phyloP scores from a whole-genome alignment of 2,888 invertebrate genomes.

The Drosophila sordidula region DNA sequence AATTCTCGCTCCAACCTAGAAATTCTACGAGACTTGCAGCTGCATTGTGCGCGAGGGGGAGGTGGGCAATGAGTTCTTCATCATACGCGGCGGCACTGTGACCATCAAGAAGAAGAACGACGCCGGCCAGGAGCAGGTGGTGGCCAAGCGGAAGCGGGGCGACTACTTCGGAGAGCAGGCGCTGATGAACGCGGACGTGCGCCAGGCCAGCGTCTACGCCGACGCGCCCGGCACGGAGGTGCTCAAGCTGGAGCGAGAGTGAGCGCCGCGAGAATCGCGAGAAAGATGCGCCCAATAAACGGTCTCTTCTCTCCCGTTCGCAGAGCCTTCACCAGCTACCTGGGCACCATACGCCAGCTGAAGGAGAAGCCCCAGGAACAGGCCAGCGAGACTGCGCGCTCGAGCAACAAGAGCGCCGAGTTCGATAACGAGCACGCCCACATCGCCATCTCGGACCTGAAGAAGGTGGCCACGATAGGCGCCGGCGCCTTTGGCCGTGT shows the following conservation, averaged over 20 bases:
- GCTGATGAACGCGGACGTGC: slow-evolving; percentile 92
- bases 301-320: not conserved
- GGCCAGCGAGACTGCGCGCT: slow-evolving; percentile 50
- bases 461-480: slow-evolving; percentile 93
- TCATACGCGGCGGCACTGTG: slow-evolving; percentile 93
- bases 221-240: slow-evolving; percentile 94
- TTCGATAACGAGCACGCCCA: slow-evolving; percentile 87
- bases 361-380: slow-evolving; percentile 75
- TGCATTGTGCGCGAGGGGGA: slow-evolving; percentile 94
- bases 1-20: no score
- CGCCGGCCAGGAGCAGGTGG: slow-evolving; percentile 88
- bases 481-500: slow-evolving; percentile 97
- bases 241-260: slow-evolving; percentile 94
- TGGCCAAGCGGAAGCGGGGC: slow-evolving; percentile 90
- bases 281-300: no score
- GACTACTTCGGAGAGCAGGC: slow-evolving; percentile 96
- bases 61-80: slow-evolving; percentile 95
- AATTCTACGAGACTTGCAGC: slow-evolving; percentile 92
- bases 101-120: slow-evolving; percentile 89
- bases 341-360: slow-evolving; percentile 89
- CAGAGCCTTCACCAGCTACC: slow-evolving; percentile 92
- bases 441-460: slow-evolving; percentile 91
- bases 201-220: slow-evolving; percentile 96
- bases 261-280: no score
- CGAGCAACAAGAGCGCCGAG: slow-evolving; percentile 71